Evolutionary conservation across 2,797 vertebrate genomes (phyloP).

Genomic region (Heteromormyrus szaboi): DNA sequence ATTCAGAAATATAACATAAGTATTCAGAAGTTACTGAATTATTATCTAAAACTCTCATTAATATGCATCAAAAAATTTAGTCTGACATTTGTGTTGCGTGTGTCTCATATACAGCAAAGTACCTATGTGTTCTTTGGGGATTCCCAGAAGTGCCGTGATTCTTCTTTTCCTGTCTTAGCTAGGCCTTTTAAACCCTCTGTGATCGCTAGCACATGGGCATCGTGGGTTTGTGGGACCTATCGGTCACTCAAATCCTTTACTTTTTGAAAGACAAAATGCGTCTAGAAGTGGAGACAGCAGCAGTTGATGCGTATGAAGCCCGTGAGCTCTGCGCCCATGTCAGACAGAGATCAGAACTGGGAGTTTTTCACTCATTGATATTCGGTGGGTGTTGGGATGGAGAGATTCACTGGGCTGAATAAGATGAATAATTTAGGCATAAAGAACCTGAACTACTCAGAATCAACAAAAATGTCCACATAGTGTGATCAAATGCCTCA

Average conservation of each 20-base stretch:
- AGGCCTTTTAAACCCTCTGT: not conserved
- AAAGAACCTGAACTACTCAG: not conserved
- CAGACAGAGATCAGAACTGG: not conserved
- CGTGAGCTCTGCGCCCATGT: not conserved
- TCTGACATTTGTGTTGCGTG: not conserved
- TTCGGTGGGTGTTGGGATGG: not conserved
- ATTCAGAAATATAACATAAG: not conserved
- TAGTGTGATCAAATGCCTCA: not conserved
- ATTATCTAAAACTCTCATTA: not conserved
- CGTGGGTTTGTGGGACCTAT: not conserved
- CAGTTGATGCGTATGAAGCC: not conserved
- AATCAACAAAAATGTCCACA: not conserved
- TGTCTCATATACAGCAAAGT: not conserved
- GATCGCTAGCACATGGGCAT: not conserved
- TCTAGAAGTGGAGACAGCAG: not conserved
- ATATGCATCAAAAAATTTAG: not conserved
- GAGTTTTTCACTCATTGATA: conserved; percentile 5
- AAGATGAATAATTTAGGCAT: not conserved
- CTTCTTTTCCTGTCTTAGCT: not conserved
- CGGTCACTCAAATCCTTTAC: not conserved
- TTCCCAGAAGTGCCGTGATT: not conserved
- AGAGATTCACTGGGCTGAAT: not conserved
- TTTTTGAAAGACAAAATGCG: not conserved
- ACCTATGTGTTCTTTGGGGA: not conserved
- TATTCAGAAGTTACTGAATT: not conserved